Base-by-base conservation (phyloP, 2,888 invertebrate species). In the Rosalia funebris region DNA sequence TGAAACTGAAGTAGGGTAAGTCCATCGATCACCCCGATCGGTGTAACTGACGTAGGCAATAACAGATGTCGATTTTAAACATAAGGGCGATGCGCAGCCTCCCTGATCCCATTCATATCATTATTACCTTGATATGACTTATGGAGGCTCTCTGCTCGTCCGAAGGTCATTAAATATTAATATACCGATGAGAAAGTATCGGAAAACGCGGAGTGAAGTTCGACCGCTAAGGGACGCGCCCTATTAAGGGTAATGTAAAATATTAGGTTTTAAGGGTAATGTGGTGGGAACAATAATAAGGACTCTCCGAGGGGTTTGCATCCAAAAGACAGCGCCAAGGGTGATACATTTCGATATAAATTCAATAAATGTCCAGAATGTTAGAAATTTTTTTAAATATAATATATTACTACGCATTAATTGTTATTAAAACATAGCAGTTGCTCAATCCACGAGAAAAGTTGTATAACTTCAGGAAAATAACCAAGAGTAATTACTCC, bases 51-150 rank as follows among this genome's bases (percentile, higher is more conserved):
- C 46, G 32, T 36, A 11, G 39, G 60, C 50, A 55, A 56, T 60
- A 56, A 48, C 56, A 47, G 47, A 50, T 45, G 52, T 44, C 50
- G 56, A 56, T 60, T 60, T 56, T 56, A 39, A 60, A 60, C 55
- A 50, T 55, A 31, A 48, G 54, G 42, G 47, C 37, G 52, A 53
- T 20, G 7, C 25, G 25, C 36, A 19, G 42, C 42, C 37, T 36
- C 42, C 25, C 42, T 19, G 47, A 53, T 19, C 12, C 25, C 31
- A 11, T 9, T 48, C 17, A 7, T 17, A 19, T 17, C 12, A 12
- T n/a, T 34, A 36, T 17, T 17, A 34, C 34, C 32, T 36, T 25
- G 3, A 7, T 25, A 25, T 3, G n/a, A n/a, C n/a, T n/a, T n/a
- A 25, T 25, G 7, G 4, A 25, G 25, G 25, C 4, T 25, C 4